A percentile compares a stretch with the other conserved stretches of the same genome.
Evolutionary conservation across 2,113 vertebrate genomes (phyloP).

Genomic region (Rostratula benghalensis): DNA sequence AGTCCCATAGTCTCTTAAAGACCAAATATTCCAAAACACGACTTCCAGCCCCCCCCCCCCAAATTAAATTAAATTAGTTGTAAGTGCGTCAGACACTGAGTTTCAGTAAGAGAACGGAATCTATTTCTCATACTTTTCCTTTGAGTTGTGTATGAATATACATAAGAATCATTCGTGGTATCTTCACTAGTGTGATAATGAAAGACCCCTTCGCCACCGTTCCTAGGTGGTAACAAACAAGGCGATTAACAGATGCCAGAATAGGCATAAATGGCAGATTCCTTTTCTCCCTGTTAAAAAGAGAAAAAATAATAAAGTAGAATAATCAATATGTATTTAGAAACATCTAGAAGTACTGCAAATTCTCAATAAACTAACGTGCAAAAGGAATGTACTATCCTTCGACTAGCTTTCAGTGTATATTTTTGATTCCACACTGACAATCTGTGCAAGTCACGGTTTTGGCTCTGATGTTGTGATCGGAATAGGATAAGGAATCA

Average conservation of each 20-base stretch:
- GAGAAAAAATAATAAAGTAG: neutral
- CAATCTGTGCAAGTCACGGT: neutral
- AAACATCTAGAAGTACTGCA: neutral
- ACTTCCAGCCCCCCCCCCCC: neutral
- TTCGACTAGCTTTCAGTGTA: neutral
- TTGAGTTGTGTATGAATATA: conserved; percentile 96
- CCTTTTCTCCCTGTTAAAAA: conserved; percentile 87
- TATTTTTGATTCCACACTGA: neutral
- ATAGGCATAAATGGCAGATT: conserved; percentile 92
- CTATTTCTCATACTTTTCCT: conserved; percentile 87
- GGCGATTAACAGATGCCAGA: conserved; percentile 89
- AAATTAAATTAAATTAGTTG: neutral
- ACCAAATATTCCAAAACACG: neutral
- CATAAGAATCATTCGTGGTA: conserved; percentile 94
- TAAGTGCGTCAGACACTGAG: neutral
- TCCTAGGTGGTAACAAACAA: conserved; percentile 93
- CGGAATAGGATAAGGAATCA: neutral
- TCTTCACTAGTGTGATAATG: conserved; percentile 97
- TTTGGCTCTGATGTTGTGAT: neutral
- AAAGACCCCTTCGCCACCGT: conserved; percentile 98
- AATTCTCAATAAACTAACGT: neutral
- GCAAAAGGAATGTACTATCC: neutral
- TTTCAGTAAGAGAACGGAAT: neutral
- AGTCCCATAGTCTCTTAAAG: neutral
- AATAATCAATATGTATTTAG: neutral